Evolutionary conservation across 2,797 vertebrate genomes (phyloP).

Genomic region (Lepus townsendii): DNA sequence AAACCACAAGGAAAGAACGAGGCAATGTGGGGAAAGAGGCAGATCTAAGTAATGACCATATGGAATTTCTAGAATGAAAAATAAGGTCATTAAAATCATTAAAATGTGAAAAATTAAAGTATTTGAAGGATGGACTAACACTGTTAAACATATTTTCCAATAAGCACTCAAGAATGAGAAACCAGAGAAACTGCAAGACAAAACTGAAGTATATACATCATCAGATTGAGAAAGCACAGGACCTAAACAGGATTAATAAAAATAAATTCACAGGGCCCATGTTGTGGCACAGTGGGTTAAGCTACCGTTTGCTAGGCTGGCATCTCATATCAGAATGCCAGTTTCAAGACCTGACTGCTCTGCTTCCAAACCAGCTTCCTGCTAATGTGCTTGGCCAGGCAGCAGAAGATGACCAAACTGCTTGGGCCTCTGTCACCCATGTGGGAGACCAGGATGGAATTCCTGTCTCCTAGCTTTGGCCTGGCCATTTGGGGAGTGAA

Average conservation of each 20-base stretch:
- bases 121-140: slow-evolving; percentile 1
- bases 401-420: too few species aligned
- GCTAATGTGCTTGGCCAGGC: too few species aligned
- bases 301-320: too few species aligned
- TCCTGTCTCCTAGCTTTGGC: too few species aligned
- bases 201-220: neutral
- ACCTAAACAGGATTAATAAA: neutral
- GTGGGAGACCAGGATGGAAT: too few species aligned
- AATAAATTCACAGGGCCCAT: neutral
- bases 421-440: too few species aligned
- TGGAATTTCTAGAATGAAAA: slow-evolving; percentile 60
- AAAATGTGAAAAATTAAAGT: slow-evolving; percentile 42
- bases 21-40: slow-evolving; percentile 51
- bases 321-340: too few species aligned
- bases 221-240: neutral
- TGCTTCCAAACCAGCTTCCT: too few species aligned
- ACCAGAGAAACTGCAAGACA: neutral
- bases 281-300: too few species aligned
- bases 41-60: slow-evolving; percentile 70
- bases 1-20: slow-evolving; percentile 43
- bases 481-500: too few species aligned
- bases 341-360: too few species aligned
- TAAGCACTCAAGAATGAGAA: slow-evolving; percentile 27
- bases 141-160: neutral
- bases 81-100: slow-evolving; percentile 59